These are phyloP conservation scores for human DNA, from an alignment of 2,113 vertebrate genomes.

Conservation along the genomic window DNA sequence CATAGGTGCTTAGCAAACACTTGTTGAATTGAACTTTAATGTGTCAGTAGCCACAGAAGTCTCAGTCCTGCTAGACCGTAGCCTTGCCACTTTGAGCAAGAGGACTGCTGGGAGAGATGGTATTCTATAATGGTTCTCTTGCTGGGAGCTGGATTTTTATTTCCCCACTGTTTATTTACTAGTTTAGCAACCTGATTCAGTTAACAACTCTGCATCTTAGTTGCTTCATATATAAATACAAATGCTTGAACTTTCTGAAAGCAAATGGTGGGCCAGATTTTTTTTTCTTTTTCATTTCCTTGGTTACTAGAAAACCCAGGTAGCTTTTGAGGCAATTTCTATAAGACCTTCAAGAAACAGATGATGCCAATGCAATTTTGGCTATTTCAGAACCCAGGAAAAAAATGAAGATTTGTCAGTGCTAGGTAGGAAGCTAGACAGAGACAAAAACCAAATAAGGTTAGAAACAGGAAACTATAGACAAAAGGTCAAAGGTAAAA, in stretches of 20 bases:
- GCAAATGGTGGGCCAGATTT: background rate
- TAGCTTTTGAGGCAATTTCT: background rate
- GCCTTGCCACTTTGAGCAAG: background rate
- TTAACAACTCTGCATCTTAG: background rate
- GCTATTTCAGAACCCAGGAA: background rate
- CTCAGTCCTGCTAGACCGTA: background rate
- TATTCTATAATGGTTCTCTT: background rate
- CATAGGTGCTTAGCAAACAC: background rate
- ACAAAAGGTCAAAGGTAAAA: slow-evolving; percentile 12
- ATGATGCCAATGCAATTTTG: background rate
- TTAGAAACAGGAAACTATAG: slow-evolving; percentile 21
- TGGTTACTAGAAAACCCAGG: background rate
- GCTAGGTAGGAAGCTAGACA: background rate
- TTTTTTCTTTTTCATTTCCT: background rate
- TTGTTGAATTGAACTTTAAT: background rate
- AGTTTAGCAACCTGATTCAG: slow-evolving; percentile 17
- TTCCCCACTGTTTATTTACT: background rate
- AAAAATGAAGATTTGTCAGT: background rate
- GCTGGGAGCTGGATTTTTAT: background rate
- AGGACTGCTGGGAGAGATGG: background rate
- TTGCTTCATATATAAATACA: background rate
- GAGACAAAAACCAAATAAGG: background rate
- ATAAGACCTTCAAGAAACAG: background rate
- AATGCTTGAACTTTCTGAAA: slow-evolving; percentile 21
- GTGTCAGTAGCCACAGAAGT: background rate